Evolutionary conservation across 92 coral and sea anemone genomes (phyloP).

Genomic region (Heteractis magnifica): DNA sequence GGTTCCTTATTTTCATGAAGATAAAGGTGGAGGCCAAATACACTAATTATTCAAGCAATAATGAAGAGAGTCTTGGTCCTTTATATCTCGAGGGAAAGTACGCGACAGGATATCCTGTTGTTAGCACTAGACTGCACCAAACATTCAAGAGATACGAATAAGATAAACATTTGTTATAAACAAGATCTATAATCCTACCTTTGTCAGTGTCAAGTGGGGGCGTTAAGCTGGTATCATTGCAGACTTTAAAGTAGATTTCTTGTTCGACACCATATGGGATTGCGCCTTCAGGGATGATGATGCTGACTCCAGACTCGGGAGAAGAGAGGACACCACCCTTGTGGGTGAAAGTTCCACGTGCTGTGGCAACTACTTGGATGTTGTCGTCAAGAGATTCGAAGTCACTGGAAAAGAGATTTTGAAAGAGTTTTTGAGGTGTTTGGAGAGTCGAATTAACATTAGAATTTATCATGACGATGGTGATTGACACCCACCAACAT

Average conservation of each 20-base stretch:
- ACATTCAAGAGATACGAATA: no score
- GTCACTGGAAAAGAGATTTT: conserved; percentile 59
- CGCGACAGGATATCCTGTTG: no score
- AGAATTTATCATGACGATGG: neutral
- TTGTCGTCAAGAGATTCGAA: conserved; percentile 94
- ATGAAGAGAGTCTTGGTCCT: no score
- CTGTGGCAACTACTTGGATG: conserved; percentile 96
- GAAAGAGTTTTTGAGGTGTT: conserved; percentile 22
- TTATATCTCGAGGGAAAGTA: no score
- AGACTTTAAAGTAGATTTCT: conserved; percentile 98
- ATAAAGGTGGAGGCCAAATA: no score
- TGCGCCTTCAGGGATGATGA: conserved; percentile 93
- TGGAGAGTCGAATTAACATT: neutral
- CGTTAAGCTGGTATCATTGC: conserved; percentile 93
- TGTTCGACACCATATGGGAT: conserved; percentile 87
- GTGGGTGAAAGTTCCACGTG: conserved; percentile 93
- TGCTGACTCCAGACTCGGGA: conserved; percentile 96
- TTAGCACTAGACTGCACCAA: no score
- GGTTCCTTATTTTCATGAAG: no score
- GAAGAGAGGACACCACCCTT: conserved; percentile 94
- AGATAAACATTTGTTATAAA: no score
- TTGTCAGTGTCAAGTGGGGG: conserved; percentile 95
- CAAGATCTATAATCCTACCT: conserved; percentile 47
- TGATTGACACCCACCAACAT: neutral
- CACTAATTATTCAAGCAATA: no score